These are phyloP conservation scores for Sthenelais limicola DNA, from an alignment of 2,888 invertebrate genomes.

Conservation along the genomic window DNA sequence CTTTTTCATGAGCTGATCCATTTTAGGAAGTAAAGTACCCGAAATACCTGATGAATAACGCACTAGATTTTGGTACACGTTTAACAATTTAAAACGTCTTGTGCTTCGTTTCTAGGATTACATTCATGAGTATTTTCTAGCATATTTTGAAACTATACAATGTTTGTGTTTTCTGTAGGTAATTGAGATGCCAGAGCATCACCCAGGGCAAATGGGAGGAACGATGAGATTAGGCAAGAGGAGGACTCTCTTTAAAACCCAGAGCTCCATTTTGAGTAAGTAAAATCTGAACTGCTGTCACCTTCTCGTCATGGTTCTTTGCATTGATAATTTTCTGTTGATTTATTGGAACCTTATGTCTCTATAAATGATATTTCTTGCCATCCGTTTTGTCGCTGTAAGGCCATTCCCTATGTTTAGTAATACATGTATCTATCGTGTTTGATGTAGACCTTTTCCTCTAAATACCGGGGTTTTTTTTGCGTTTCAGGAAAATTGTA, in stretches of 20 bases:
- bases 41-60: neutral
- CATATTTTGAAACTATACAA: neutral
- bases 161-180: constrained; percentile 72
- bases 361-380: too few species aligned
- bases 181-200: constrained; percentile 99
- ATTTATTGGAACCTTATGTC: too few species aligned
- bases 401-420: too few species aligned
- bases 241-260: constrained; percentile 83
- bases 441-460: neutral
- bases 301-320: too few species aligned
- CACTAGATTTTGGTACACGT: neutral
- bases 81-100: neutral
- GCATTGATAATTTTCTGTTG: too few species aligned
- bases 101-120: neutral
- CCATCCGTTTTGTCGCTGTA: too few species aligned
- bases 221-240: constrained; percentile 98
- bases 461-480: too few species aligned
- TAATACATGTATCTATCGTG: neutral
- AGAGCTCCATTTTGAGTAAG: constrained; percentile 73
- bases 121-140: neutral
- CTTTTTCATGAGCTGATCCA: neutral
- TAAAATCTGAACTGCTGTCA: too few species aligned
- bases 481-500: constrained; percentile 67
- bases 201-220: constrained; percentile 89
- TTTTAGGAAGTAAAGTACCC: neutral